Conservation (phyloP, 2,113 vertebrate species). For the Callithrix jacchus region DNA sequence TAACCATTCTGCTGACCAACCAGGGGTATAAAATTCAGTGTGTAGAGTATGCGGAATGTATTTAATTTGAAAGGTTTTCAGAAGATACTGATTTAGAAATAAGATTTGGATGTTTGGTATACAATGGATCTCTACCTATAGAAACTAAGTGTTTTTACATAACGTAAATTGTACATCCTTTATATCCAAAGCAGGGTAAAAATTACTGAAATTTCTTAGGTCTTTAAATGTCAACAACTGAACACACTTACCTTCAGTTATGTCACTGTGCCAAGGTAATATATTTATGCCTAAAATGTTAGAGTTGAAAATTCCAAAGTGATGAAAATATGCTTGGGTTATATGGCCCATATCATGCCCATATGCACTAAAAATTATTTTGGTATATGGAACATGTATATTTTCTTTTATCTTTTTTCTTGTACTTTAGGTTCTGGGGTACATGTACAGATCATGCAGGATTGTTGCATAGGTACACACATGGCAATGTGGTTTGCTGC, state of each 20-base stretch:
- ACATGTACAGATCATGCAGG: too few species aligned
- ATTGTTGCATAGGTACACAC: too few species aligned
- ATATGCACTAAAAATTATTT: slow-evolving; percentile 63
- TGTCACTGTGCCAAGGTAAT: slow-evolving; percentile 54
- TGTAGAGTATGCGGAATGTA: background rate
- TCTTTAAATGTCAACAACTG: slow-evolving; percentile 56
- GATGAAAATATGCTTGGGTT: slow-evolving; percentile 52
- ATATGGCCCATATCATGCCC: slow-evolving; percentile 34
- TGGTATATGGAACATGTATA: background rate
- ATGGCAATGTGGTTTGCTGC: too few species aligned
- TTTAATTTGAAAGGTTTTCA: slow-evolving; percentile 58
- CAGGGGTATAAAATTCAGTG: slow-evolving; percentile 21
- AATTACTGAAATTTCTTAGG: slow-evolving; percentile 54
- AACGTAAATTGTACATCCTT: slow-evolving; percentile 46
- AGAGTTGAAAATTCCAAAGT: slow-evolving; percentile 70
- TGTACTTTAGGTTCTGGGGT: too few species aligned
- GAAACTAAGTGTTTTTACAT: background rate
- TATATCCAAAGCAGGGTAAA: slow-evolving; percentile 21
- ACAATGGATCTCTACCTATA: slow-evolving; percentile 28
- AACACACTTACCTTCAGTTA: slow-evolving; percentile 26
- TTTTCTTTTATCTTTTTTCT: background rate
- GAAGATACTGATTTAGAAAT: slow-evolving; percentile 51
- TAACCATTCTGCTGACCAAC: slow-evolving; percentile 20
- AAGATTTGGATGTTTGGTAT: slow-evolving; percentile 42
- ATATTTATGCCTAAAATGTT: slow-evolving; percentile 63